phyloP scores from a whole-genome alignment of 2,797 vertebrate species.

The Lycodopsis pacificus region DNA sequence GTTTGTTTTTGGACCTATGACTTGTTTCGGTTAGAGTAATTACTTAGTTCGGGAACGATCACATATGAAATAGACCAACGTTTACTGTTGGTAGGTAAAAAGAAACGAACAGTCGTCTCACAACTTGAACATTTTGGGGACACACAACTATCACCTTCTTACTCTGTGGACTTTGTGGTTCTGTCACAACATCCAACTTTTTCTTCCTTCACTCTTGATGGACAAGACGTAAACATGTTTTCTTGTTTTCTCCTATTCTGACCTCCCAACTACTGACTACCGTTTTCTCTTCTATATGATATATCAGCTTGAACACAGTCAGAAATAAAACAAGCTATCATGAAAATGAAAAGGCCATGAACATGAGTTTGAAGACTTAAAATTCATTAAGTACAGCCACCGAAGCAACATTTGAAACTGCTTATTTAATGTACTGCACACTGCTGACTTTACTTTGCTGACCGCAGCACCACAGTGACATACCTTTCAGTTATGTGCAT shows the following conservation, averaged over 20 bases:
- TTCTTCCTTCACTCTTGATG: not conserved
- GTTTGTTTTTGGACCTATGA: not conserved
- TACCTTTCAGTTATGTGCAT: constrained; percentile 20
- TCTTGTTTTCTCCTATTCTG: not conserved
- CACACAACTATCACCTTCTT: not conserved
- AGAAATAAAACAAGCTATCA: not conserved
- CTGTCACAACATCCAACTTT: not conserved
- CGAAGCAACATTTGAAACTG: not conserved
- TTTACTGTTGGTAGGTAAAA: not conserved
- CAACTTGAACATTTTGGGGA: not conserved
- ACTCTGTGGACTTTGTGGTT: not conserved
- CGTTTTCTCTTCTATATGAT: not conserved
- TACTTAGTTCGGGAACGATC: not conserved
- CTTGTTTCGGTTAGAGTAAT: not conserved
- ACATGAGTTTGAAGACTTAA: not conserved
- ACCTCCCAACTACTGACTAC: not conserved
- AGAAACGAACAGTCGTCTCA: not conserved
- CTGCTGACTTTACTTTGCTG: constrained; percentile 5
- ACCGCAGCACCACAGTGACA: not conserved
- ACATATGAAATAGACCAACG: not conserved
- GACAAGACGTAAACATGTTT: not conserved
- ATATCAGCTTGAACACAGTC: not conserved
- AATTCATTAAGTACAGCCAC: not conserved
- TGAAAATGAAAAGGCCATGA: constrained; percentile 1
- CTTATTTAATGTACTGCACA: constrained; percentile 5